Conservation (phyloP, 2,888 invertebrate species). For the Emesis furor region DNA sequence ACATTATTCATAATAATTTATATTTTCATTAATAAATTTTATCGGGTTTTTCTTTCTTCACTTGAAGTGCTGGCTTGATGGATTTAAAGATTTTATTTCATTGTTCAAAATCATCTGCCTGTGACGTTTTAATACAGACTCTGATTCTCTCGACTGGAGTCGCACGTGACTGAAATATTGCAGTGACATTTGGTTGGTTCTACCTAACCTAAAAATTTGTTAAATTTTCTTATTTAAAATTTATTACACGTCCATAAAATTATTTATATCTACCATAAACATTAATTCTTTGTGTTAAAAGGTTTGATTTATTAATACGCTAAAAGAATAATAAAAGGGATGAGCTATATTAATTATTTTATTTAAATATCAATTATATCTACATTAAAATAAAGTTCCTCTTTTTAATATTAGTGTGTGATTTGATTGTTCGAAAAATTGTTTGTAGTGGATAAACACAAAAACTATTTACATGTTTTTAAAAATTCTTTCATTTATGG, state of each 20-base stretch:
- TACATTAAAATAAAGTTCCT: too few species aligned
- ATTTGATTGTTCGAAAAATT: too few species aligned
- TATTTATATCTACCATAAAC: not conserved
- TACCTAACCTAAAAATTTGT: constrained; percentile 49
- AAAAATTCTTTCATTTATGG: too few species aligned
- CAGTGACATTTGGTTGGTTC: constrained; percentile 45
- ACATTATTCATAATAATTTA: too few species aligned
- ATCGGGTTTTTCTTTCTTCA: not conserved
- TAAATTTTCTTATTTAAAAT: constrained; percentile 31
- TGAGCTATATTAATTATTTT: too few species aligned
- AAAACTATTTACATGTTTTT: too few species aligned
- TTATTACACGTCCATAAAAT: not conserved
- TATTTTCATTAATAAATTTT: not conserved
- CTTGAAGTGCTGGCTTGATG: not conserved
- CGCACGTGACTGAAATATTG: constrained; percentile 86
- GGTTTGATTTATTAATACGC: too few species aligned
- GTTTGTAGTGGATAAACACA: too few species aligned
- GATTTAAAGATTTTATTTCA: constrained; percentile 69
- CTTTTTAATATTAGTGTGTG: too few species aligned
- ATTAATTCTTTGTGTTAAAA: not conserved
- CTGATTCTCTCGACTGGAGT: constrained; percentile 83
- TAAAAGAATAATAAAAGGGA: too few species aligned
- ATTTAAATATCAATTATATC: too few species aligned
- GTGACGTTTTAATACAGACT: constrained; percentile 87
- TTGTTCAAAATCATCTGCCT: constrained; percentile 85